A percentile compares a stretch with the other conserved stretches of the same genome.
Conservation (phyloP, 2,113 vertebrate species). For the Anarrhichthys ocellatus region DNA sequence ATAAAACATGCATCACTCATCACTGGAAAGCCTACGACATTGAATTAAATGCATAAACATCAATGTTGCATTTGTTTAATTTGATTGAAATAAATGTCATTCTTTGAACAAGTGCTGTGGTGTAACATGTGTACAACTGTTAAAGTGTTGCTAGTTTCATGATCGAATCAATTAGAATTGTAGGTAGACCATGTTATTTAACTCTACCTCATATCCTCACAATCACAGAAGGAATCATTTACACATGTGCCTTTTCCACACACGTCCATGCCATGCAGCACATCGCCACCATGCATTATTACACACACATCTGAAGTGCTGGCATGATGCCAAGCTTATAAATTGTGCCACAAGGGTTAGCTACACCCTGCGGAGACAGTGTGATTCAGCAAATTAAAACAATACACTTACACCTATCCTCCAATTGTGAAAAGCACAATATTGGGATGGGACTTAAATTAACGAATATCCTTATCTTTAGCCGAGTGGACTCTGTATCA, state of each 20-base stretch:
- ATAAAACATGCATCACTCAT: neutral
- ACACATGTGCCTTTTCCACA: neutral
- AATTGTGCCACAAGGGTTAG: neutral
- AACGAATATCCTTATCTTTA: neutral
- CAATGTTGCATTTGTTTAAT: neutral
- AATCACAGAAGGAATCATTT: neutral
- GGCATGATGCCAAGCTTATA: neutral
- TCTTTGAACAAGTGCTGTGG: too few relatives aligned
- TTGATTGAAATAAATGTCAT: too few relatives aligned
- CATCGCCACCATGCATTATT: neutral
- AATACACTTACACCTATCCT: neutral
- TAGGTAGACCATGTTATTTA: neutral
- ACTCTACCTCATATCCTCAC: neutral
- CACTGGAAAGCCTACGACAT: neutral
- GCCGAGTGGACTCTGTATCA: neutral
- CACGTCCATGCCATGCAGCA: neutral
- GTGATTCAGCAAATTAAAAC: constrained; percentile 27
- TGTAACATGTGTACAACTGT: too few relatives aligned
- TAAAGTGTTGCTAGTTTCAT: too few relatives aligned
- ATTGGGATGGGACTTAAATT: neutral
- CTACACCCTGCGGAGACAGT: neutral
- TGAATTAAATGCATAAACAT: neutral
- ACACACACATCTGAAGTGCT: neutral
- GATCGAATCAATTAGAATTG: neutral
- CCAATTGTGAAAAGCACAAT: neutral